These are phyloP conservation scores for Melanargia galathea DNA, from an alignment of 2,888 invertebrate species.

Conservation along the genomic window DNA sequence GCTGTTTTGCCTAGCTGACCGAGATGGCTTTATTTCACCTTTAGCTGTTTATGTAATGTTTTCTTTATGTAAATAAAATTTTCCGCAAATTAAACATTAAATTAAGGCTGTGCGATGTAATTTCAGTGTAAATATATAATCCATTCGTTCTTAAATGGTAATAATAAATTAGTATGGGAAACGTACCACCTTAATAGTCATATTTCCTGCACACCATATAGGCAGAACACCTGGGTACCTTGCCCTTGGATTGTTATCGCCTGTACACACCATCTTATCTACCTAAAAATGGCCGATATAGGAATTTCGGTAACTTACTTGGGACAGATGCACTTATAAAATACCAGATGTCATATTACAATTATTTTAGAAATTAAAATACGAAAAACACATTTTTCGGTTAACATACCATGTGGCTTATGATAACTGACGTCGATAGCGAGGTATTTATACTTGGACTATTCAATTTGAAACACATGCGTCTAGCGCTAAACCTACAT, in stretches of 20 bases:
- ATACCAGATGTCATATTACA: background rate
- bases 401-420: constrained; percentile 17
- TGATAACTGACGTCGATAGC: constrained; percentile 9
- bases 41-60: no score
- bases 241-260: constrained; percentile 39
- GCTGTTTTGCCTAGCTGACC: no score
- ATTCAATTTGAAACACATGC: background rate
- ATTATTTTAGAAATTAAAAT: background rate
- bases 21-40: no score
- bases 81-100: no score
- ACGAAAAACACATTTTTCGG: background rate
- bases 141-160: no score
- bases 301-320: background rate
- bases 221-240: constrained; percentile 43
- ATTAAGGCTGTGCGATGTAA: no score
- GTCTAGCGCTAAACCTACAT: background rate
- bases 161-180: no score
- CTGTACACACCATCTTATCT: constrained; percentile 19
- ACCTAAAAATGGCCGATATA: background rate
- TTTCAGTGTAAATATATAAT: no score
- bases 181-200: no score
- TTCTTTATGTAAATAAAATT: no score
- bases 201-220: constrained; percentile 43
- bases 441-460: background rate
- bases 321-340: background rate